Evolutionary conservation across 2,888 invertebrate species (phyloP), one percentile per base, ranked within the genome.

Genomic region (Drosophila anceps): DNA sequence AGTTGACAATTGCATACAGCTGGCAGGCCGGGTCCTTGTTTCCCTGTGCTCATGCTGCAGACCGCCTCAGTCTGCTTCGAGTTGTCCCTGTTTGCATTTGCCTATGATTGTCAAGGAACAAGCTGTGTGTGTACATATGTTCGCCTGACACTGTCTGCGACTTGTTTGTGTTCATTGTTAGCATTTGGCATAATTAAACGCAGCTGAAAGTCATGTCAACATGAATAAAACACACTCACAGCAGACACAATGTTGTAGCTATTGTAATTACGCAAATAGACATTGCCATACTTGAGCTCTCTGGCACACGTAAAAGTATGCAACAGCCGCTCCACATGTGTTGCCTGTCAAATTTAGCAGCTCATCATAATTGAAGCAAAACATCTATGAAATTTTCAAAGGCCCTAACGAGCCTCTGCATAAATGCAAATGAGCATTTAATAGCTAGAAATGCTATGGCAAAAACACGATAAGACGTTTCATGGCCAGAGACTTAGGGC

Each of bases 101-200:
- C 66, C 81, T 64, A 53, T 44, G 55, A 61, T 41, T 81, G 65
- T 64, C 55, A 61, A 79, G 80, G 63, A 61, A 55, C 77, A 79
- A 69, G 54, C 72, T 64, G 58, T 13, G 31, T 18, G 57, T 41
- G 46, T 59, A 55, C 66, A 75, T 69, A 59, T 75, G 66, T 62
- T 55, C 70, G 51, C 48, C 48, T 61, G 59, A 9, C 78, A 67
- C 73, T 64, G 79, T 74, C 20, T 37, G 50, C 69, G 68, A 60
- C 44, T 55, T 83, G 69, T 72, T 65, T 73, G 69, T 65, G 59
- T 39, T 71, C 88, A 76, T 79, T 90, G 84, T 90, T 90, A 61
- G 69, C 79, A 88, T 74, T 90, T 71, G 81, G 88, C 88, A 85
- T 85, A 85, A 85, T 85, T 85, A 85, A 85, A 74, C 78, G 73